Evolutionary conservation across 2,888 invertebrate species (phyloP).

Genomic region (Melanostoma mellinum): DNA sequence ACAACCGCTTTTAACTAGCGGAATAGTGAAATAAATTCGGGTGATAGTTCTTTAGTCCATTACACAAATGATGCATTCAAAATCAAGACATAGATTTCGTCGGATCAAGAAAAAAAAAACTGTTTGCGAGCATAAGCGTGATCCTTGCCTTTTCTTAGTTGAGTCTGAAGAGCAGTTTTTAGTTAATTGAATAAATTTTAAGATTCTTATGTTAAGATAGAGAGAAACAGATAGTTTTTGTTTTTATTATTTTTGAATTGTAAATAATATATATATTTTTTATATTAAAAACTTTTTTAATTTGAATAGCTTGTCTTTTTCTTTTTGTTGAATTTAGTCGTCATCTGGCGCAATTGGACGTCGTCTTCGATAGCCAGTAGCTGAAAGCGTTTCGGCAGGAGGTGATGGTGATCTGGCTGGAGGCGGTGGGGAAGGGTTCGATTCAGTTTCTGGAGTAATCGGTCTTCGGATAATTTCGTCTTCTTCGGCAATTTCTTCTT

Average conservation of each 20-base stretch:
- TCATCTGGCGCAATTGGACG: conserved; percentile 58
- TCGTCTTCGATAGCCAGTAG: conserved; percentile 44
- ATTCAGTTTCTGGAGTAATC: conserved; percentile 53
- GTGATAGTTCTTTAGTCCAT: conserved; percentile 57
- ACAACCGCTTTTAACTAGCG: neutral
- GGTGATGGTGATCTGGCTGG: conserved; percentile 17
- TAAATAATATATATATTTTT: conserved; percentile 4
- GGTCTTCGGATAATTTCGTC: conserved; percentile 73
- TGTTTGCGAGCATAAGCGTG: conserved; percentile 14
- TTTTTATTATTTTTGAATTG: conserved; percentile 20
- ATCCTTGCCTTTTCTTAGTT: conserved; percentile 43
- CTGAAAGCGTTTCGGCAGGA: conserved; percentile 12
- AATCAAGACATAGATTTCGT: conserved; percentile 46
- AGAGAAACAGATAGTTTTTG: conserved; percentile 16
- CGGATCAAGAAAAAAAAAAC: conserved; percentile 10
- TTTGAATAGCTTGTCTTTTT: conserved; percentile 58
- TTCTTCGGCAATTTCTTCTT: conserved; percentile 73
- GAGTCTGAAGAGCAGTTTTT: conserved; percentile 46
- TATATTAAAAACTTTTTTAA: conserved; percentile 55
- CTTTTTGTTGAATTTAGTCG: conserved; percentile 55
- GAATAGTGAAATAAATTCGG: conserved; percentile 33
- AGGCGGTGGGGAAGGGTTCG: conserved; percentile 29
- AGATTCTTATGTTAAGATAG: conserved; percentile 50
- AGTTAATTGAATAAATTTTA: conserved; percentile 33
- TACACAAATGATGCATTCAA: conserved; percentile 4